Evolutionary conservation across 2,797 vertebrate genomes (phyloP).

Genomic region (Anableps anableps): DNA sequence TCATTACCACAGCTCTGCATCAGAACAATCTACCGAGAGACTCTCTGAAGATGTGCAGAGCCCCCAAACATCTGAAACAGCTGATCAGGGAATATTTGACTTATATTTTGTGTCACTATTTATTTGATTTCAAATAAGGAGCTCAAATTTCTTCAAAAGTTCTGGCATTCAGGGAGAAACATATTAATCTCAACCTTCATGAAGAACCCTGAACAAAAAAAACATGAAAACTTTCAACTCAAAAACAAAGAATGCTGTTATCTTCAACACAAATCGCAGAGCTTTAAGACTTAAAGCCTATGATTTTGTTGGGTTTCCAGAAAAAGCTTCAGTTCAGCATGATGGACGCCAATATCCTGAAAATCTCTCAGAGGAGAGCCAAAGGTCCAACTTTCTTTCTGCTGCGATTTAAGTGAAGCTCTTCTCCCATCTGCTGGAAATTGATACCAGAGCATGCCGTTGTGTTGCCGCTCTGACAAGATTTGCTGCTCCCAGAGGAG

Average conservation of each 20-base stretch:
- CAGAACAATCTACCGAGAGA: background rate
- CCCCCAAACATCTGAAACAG: background rate
- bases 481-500: slow-evolving; percentile 47
- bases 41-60: background rate
- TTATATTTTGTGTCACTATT: background rate
- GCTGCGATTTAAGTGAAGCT: slow-evolving; percentile 53
- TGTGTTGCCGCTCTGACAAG: slow-evolving; percentile 42
- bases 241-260: too few species aligned
- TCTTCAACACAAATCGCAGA: background rate
- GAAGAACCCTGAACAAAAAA: background rate
- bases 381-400: slow-evolving; percentile 27
- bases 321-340: background rate
- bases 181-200: background rate
- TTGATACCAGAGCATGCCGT: slow-evolving; percentile 56
- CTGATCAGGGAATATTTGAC: background rate
- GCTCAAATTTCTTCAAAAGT: background rate
- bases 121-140: background rate
- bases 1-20: background rate
- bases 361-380: slow-evolving; percentile 8
- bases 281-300: background rate
- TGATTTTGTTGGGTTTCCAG: background rate
- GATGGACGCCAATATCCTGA: slow-evolving; percentile 14
- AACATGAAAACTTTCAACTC: too few species aligned
- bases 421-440: slow-evolving; percentile 60
- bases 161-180: background rate